Percentiles rank a stretch among this genome's conserved stretches.
phyloP scores from a whole-genome alignment of 2,113 vertebrate genomes.

The Dasypus novemcinctus region DNA sequence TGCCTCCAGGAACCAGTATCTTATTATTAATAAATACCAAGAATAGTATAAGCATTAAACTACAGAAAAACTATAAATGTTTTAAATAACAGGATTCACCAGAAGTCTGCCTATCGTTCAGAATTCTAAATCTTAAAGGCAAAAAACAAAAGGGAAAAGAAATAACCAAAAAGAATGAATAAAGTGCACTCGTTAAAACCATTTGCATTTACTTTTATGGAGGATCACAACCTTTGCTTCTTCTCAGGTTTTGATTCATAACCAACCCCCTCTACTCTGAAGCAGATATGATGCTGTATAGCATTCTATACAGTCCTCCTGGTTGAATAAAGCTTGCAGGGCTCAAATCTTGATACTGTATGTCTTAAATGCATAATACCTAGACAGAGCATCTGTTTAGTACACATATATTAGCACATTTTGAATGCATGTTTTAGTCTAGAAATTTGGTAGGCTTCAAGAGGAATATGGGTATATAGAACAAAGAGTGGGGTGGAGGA shows the following conservation, averaged over 20 bases:
- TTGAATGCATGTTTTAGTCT: constrained; percentile 26
- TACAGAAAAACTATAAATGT: constrained; percentile 20
- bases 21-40: constrained; percentile 29
- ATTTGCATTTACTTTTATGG: constrained; percentile 37
- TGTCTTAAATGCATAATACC: background rate
- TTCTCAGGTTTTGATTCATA: constrained; percentile 31
- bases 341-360: background rate
- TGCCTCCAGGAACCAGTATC: constrained; percentile 26
- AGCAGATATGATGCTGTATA: background rate
- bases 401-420: constrained; percentile 42
- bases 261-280: background rate
- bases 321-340: constrained; percentile 15
- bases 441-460: constrained; percentile 45
- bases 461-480: background rate
- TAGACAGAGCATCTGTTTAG: constrained; percentile 1
- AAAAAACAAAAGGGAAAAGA: background rate
- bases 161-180: constrained; percentile 8
- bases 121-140: constrained; percentile 17
- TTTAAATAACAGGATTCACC: constrained; percentile 10
- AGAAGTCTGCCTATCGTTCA: background rate
- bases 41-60: background rate
- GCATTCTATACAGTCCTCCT: background rate
- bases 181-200: constrained; percentile 60
- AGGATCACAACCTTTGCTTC: background rate
- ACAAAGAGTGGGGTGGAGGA: background rate